Evolutionary conservation across 53 echinoderm and acorn worm species (phyloP), one percentile per base, ranked within the genome.

Genomic region (Pentamera pediparva): DNA sequence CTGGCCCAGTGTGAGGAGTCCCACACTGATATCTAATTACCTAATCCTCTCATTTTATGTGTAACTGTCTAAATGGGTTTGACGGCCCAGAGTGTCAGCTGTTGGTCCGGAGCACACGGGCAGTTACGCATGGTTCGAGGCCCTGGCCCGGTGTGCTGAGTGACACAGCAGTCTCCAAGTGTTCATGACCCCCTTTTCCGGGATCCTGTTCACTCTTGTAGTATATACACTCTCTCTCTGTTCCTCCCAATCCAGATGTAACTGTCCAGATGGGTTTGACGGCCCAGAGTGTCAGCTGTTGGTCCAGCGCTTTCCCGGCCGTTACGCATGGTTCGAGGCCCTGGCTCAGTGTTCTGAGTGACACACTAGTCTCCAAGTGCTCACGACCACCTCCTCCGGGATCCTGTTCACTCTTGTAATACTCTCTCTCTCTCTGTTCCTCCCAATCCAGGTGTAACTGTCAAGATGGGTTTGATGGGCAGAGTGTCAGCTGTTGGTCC

Each of bases 1-100:
- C 64, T 98, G 13, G 59, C 82, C 36, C 92, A 92, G 41, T 98
- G 98, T 47, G 98, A 92, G 62, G 75, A 85, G 45, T 88, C 98
- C 13, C 82, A 82, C 59, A 86, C 86, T 35, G 79, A 82, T 17
- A 12, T 98, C 24, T 91, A 98, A 71, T 89, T 98, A n/a, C n/a
- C n/a, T n/a, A n/a, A n/a, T n/a, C n/a, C n/a, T n/a, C n/a, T n/a
- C n/a, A n/a, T n/a, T n/a, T n/a, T 55, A 98, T 91, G 29, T 98
- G 98, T 34, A 28, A 59, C 4, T 98, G 98, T 51, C 83, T 62
- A 0, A 47, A 56, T 24, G 86, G 87, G 10, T 98, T 78, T 54
- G 91, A 98, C 24, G 98, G 98, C 13, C 88, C 92, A 2, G 78
- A 92, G 60, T 98, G 98, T 74, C 80, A 98, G 65, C 86, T n/a